These are phyloP conservation scores for Archaeoteleia sp. DNA, from an alignment of 2,888 invertebrate genomes.

Conservation along the genomic window DNA sequence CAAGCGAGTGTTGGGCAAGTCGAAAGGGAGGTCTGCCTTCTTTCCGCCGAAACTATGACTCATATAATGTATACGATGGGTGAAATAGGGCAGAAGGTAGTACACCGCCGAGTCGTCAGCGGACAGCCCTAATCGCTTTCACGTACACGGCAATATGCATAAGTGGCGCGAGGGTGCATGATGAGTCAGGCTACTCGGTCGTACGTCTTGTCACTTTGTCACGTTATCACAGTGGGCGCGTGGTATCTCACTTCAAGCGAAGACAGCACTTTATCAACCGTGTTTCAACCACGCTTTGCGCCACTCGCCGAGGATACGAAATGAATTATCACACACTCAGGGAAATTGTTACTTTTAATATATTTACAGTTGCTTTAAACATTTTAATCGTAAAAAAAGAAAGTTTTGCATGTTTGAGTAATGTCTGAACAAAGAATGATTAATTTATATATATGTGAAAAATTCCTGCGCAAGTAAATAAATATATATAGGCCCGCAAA, in stretches of 20 bases:
- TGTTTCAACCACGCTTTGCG: conserved; percentile 19
- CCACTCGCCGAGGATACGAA: too few species aligned
- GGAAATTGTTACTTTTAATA: too few species aligned
- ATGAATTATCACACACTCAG: too few species aligned
- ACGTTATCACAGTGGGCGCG: conserved; percentile 46
- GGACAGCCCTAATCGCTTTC: conserved; percentile 36
- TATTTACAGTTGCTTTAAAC: too few species aligned
- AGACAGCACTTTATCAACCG: conserved; percentile 50
- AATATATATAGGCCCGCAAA: too few species aligned
- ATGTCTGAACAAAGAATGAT: too few species aligned
- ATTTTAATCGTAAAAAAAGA: too few species aligned
- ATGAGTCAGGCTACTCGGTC: conserved; percentile 42
- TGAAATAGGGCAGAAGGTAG: conserved; percentile 26
- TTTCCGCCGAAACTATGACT: conserved; percentile 39
- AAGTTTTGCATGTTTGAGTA: too few species aligned
- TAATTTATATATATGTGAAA: too few species aligned
- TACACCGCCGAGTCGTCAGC: not conserved
- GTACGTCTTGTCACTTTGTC: conserved; percentile 50
- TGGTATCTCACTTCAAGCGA: conserved; percentile 42
- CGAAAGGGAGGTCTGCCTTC: conserved; percentile 22
- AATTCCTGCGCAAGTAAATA: too few species aligned
- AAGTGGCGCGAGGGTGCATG: conserved; percentile 42
- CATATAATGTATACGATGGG: conserved; percentile 27
- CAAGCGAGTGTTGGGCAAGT: conserved; percentile 32
- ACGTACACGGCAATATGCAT: conserved; percentile 43